Conservation (phyloP, 2,888 invertebrate species). For the Orthonevra nobilis region DNA sequence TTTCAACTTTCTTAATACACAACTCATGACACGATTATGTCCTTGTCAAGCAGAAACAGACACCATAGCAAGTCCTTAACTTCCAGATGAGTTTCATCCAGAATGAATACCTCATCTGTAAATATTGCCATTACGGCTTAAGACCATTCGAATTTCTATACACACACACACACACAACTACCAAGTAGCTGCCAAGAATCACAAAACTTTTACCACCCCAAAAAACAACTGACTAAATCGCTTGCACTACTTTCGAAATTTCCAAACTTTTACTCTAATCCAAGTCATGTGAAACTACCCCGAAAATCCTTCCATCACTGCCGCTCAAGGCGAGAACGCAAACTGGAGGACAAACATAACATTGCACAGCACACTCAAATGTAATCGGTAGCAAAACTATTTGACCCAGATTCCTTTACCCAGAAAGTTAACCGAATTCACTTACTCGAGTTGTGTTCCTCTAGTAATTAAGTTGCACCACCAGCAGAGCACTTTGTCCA, state of each 20-base stretch:
- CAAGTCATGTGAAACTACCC: too few relatives aligned
- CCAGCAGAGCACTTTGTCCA: slow-evolving; percentile 5
- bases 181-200: slow-evolving; percentile 24
- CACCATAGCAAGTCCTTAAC: too few relatives aligned
- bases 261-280: slow-evolving; percentile 23
- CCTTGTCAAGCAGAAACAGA: too few relatives aligned
- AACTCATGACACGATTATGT: too few relatives aligned
- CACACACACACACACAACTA: neutral
- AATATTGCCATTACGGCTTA: too few relatives aligned
- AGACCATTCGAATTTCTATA: too few relatives aligned
- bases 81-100: too few relatives aligned
- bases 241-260: neutral
- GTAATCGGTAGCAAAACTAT: slow-evolving; percentile 51
- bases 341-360: slow-evolving; percentile 35
- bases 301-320: slow-evolving; percentile 3
- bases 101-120: too few relatives aligned
- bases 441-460: slow-evolving; percentile 5
- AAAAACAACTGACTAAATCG: slow-evolving; percentile 39
- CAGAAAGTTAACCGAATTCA: slow-evolving; percentile 54
- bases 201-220: slow-evolving; percentile 13
- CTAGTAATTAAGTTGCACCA: slow-evolving; percentile 35
- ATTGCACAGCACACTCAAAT: slow-evolving; percentile 49
- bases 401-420: slow-evolving; percentile 52
- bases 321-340: slow-evolving; percentile 7
- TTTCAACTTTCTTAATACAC: too few relatives aligned